A percentile compares a stretch with the other conserved stretches of the same genome.
Evolutionary conservation across 2,888 invertebrate genomes (phyloP).

Genomic region (Chydorus sphaericus): DNA sequence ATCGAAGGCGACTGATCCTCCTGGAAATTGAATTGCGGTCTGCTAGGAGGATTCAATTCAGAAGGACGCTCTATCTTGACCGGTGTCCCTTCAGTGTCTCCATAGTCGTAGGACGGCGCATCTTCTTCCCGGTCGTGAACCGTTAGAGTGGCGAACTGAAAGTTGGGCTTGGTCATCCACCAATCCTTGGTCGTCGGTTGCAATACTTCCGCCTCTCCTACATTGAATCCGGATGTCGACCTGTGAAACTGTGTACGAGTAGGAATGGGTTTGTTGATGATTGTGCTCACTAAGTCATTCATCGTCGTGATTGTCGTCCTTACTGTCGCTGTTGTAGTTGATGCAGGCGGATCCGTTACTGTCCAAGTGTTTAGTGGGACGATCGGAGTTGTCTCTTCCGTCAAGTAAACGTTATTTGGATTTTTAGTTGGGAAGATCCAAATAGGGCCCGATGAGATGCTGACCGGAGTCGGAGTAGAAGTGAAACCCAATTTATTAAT

Average conservation of each 20-base stretch:
- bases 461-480: background rate
- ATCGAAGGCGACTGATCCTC: background rate
- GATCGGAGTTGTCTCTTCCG: too few species aligned
- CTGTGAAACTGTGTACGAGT: background rate
- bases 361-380: too few species aligned
- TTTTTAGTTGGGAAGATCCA: slow-evolving; percentile 1
- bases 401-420: too few species aligned
- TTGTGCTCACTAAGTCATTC: background rate
- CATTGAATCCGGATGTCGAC: background rate
- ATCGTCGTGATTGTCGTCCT: background rate
- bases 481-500: background rate
- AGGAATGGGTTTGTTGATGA: background rate
- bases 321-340: background rate
- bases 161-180: slow-evolving; percentile 3
- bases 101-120: background rate
- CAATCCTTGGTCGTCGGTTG: too few species aligned
- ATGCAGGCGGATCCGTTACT: background rate
- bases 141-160: background rate
- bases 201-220: background rate
- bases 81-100: background rate
- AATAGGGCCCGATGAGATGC: background rate
- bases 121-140: background rate
- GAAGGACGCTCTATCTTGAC: background rate
- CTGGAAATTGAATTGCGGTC: background rate
- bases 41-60: background rate